phyloP scores from a whole-genome alignment of 2,888 invertebrate species.

The Criorhina ranunculi region DNA sequence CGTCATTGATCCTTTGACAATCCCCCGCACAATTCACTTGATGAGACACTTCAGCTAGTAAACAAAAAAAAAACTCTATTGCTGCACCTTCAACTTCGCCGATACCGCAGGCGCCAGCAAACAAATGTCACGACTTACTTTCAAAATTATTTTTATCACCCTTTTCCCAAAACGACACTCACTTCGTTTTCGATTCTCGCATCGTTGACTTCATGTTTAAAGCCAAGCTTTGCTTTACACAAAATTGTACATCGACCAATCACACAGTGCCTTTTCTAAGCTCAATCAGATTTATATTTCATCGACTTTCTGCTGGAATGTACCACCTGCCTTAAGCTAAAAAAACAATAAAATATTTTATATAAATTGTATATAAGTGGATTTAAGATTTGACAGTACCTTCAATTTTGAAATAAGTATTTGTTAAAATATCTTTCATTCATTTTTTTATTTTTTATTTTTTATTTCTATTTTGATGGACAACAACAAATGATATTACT shows the following conservation, averaged over 20 bases:
- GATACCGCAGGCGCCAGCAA: no score
- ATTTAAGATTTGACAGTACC: constrained; percentile 64
- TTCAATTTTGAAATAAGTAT: constrained; percentile 63
- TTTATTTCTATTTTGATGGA: constrained; percentile 42
- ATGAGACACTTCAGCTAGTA: no score
- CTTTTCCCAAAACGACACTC: no score
- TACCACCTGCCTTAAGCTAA: constrained; percentile 21
- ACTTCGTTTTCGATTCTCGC: no score
- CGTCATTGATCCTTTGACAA: no score
- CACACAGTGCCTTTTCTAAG: constrained; percentile 7
- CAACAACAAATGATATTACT: constrained; percentile 64
- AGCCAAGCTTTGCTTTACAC: no score
- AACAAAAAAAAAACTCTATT: no score
- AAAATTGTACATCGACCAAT: neutral
- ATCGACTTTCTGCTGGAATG: neutral
- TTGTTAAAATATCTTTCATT: constrained; percentile 64
- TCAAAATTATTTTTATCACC: no score
- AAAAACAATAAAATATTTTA: neutral
- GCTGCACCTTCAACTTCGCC: no score
- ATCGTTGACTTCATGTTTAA: no score
- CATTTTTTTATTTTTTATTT: constrained; percentile 23
- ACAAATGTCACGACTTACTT: no score
- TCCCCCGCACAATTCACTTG: no score
- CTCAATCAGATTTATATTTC: neutral
- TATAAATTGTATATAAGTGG: neutral